Conservation (phyloP, 2,797 vertebrate genomes). For the Austrolebias charrua region DNA sequence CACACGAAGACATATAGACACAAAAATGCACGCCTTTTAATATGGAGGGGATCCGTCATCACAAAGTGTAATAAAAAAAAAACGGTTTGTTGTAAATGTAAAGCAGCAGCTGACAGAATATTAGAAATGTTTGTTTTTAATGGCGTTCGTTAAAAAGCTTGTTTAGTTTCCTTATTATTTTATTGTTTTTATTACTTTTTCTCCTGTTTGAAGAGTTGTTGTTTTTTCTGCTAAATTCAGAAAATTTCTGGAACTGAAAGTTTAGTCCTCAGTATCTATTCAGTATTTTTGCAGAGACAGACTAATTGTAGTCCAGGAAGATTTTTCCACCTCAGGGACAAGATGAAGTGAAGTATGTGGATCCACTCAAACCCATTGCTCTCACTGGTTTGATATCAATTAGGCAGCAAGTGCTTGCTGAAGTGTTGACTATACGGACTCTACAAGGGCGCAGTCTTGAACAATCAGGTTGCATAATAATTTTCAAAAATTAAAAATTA, state of each 20-base stretch:
- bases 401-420: not conserved
- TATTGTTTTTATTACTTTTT: not conserved
- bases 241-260: not conserved
- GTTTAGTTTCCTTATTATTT: no score
- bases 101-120: not conserved
- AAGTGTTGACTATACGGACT: not conserved
- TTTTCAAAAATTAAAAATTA: slow-evolving; percentile 6
- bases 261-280: not conserved
- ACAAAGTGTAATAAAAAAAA: slow-evolving; percentile 36
- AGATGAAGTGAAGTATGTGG: slow-evolving; percentile 1
- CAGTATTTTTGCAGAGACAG: not conserved
- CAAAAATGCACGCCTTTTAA: slow-evolving; percentile 24
- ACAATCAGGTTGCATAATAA: not conserved
- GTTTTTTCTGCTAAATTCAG: not conserved
- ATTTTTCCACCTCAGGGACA: not conserved
- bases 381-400: slow-evolving; percentile 11
- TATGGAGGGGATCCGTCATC: slow-evolving; percentile 35
- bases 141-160: no score
- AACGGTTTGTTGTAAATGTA: slow-evolving; percentile 2
- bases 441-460: slow-evolving; percentile 4
- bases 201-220: not conserved
- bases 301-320: not conserved
- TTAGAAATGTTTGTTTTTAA: not conserved
- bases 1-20: not conserved
- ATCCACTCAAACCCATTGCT: slow-evolving; percentile 18